These are phyloP conservation scores for Falco columbarius DNA, from an alignment of 2,797 vertebrate species.

Conservation along the genomic window DNA sequence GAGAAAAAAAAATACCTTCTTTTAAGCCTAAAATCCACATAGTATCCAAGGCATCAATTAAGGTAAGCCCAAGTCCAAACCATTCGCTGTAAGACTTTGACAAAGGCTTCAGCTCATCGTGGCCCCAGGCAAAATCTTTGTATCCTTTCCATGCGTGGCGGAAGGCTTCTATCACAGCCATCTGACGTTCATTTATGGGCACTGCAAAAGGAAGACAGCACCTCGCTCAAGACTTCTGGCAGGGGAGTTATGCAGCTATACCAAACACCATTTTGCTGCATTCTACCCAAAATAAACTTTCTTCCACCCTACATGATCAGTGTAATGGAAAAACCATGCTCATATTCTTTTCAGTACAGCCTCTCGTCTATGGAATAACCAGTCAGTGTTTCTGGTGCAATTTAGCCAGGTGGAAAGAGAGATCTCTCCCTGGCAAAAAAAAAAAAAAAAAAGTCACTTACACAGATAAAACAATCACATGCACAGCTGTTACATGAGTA, in stretches of 20 bases:
- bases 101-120: constrained; percentile 91
- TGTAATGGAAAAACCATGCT: neutral
- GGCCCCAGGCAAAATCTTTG: constrained; percentile 91
- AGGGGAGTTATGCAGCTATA: neutral
- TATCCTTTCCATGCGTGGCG: constrained; percentile 93
- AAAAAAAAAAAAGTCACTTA: neutral
- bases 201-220: constrained; percentile 31
- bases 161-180: constrained; percentile 87
- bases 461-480: neutral
- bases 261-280: neutral
- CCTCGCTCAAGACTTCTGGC: neutral
- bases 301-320: neutral
- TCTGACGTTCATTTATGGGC: constrained; percentile 67
- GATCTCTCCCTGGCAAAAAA: neutral
- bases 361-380: neutral
- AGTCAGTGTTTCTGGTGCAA: neutral
- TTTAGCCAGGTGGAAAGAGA: neutral
- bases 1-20: constrained; percentile 79
- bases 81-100: constrained; percentile 91
- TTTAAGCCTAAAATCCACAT: constrained; percentile 94
- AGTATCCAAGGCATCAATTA: constrained; percentile 92
- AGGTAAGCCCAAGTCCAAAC: constrained; percentile 93
- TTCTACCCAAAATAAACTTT: neutral
- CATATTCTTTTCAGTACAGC: neutral
- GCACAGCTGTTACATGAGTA: neutral